These are phyloP conservation scores for Arge pagana DNA, from an alignment of 2,888 invertebrate genomes.

Conservation along the genomic window DNA sequence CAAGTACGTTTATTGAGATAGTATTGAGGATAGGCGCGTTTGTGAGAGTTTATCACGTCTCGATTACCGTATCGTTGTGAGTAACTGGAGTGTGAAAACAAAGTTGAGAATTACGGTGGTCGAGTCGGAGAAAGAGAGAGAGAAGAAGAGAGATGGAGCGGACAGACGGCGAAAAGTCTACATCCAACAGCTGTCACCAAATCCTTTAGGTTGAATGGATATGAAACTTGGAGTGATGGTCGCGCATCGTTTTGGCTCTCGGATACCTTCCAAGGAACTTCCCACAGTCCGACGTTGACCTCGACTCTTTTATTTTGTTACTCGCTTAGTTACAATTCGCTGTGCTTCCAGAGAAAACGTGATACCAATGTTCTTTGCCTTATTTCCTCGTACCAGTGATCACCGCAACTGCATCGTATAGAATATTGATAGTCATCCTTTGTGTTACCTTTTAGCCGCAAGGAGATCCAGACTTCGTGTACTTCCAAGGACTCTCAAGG, in stretches of 20 bases:
- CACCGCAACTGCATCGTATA: conserved; percentile 18
- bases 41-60: no score
- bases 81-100: no score
- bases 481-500: conserved; percentile 1
- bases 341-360: conserved; percentile 46
- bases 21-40: no score
- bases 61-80: no score
- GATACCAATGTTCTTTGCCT: conserved; percentile 34
- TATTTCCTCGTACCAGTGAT: conserved; percentile 23
- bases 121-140: not conserved
- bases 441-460: no score
- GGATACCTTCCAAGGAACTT: conserved; percentile 31
- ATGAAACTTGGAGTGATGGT: conserved; percentile 13
- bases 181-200: conserved; percentile 11
- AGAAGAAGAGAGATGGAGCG: not conserved
- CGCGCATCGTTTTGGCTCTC: conserved; percentile 7
- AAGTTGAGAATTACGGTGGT: not conserved
- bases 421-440: conserved; percentile 19
- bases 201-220: conserved; percentile 19
- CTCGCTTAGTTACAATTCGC: conserved; percentile 40
- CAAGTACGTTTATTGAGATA: no score
- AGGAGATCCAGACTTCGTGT: no score
- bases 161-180: not conserved
- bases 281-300: conserved; percentile 43
- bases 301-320: conserved; percentile 41